Evolutionary conservation across 1,140 invertebrate species (phyloP), one percentile per base, ranked within the genome.

Genomic region (Drosophila rufa): DNA sequence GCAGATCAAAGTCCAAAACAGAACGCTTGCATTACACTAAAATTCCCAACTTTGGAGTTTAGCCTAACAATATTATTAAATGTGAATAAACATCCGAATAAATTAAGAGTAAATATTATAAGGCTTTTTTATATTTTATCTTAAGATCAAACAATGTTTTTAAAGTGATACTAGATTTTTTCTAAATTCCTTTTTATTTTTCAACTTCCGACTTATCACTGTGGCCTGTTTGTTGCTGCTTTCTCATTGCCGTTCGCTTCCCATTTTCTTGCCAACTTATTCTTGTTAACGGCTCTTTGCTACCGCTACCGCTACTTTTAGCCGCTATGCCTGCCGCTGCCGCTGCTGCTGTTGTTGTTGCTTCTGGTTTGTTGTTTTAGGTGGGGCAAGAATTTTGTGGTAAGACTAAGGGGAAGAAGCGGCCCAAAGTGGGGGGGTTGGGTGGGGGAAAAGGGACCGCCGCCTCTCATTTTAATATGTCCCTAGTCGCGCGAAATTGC

Each of bases 401-500:
- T 27, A 46, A 68, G 42, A n/a, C 19, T 0, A 22, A 22, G 7
- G 50, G 30, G 25, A 30, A n/a, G 43, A 17, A 55, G 7, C 12
- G 22, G 2, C 15, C 25, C 12, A 22, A 43, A n/a, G 2, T 11
- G 8, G n/a, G 6, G 6, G 22, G 33, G 30, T 36, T 36, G n/a
- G 0, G 3, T 3, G 22, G 48, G 40, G 59, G 60, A 51, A 15
- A 57, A 43, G 43, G 47, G 68, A 61, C 74, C 25, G 19, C 57
- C 64, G 47, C 57, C 75, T 84, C 46, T 75, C 73, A 71, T 89
- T 89, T 89, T 89, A 89, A 89, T 84, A 89, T 89, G 84, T 89
- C 84, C 84, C 84, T 84, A 89, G 84, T 79, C 78, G 66, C 85
- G 85, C 84, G 85, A 89, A 89, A 89, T 87, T 89, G 85, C 84